Evolutionary conservation across 2,113 vertebrate species (phyloP).

Genomic region (Dipodomys stephensi): DNA sequence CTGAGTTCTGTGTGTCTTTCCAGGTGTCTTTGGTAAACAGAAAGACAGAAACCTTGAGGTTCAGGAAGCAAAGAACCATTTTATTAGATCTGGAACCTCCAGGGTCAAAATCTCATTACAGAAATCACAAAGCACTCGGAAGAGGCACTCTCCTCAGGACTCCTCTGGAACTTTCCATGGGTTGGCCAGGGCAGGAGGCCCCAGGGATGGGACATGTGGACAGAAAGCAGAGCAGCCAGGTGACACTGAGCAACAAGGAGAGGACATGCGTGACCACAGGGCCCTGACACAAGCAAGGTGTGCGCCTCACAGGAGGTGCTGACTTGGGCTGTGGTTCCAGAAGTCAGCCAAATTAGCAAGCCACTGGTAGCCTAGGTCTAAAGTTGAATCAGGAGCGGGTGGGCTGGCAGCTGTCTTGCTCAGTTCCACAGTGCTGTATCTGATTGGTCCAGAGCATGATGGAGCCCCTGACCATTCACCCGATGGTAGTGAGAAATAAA

Average conservation of each 20-base stretch:
- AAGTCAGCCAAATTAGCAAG: constrained; percentile 45
- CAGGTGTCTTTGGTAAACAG: constrained; percentile 55
- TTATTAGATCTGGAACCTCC: constrained; percentile 65
- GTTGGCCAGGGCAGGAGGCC: not conserved
- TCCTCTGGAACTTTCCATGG: constrained; percentile 38
- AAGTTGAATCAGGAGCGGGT: not conserved
- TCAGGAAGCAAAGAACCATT: constrained; percentile 65
- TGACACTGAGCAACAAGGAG: not conserved
- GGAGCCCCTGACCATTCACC: constrained; percentile 36
- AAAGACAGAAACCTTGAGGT: constrained; percentile 47
- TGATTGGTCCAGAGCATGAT: not conserved
- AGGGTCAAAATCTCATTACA: constrained; percentile 51
- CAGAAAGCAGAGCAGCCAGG: not conserved
- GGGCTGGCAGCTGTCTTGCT: not conserved
- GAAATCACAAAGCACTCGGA: not conserved
- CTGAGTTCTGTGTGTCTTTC: constrained; percentile 53
- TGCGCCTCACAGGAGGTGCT: constrained; percentile 11
- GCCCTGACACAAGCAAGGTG: not conserved
- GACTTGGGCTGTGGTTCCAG: constrained; percentile 38
- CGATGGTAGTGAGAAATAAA: constrained; percentile 55
- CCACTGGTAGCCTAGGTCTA: not conserved
- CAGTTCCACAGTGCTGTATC: not conserved
- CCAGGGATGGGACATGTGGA: not conserved
- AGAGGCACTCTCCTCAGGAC: constrained; percentile 36
- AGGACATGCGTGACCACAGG: constrained; percentile 8